phyloP scores from a whole-genome alignment of 1,140 invertebrate species.

The Oryctes rhinoceros region DNA sequence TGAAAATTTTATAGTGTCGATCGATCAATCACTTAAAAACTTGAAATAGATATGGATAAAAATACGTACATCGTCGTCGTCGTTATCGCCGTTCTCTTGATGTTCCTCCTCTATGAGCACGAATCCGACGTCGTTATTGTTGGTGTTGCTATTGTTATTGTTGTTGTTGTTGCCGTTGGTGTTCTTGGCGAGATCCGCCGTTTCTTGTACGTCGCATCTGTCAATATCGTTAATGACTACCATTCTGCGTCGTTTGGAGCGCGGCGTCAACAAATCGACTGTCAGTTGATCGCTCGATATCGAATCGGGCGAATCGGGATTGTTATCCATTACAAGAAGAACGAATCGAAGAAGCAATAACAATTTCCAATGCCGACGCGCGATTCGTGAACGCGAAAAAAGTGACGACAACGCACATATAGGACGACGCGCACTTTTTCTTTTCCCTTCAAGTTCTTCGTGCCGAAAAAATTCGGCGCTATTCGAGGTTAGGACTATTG shows the following conservation, averaged over 20 bases:
- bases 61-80: constrained; percentile 65
- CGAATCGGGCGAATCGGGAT: constrained; percentile 60
- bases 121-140: constrained; percentile 69
- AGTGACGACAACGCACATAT: not conserved
- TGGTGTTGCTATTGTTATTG: constrained; percentile 56
- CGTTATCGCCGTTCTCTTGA: constrained; percentile 62
- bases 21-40: not conserved
- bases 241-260: constrained; percentile 52
- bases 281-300: constrained; percentile 58
- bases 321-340: constrained; percentile 52
- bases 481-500: constrained; percentile 23
- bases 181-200: constrained; percentile 58
- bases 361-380: constrained; percentile 5
- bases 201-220: constrained; percentile 57
- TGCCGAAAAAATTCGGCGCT: not conserved
- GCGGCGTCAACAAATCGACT: constrained; percentile 56
- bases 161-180: constrained; percentile 56
- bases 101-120: constrained; percentile 65
- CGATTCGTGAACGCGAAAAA: not conserved
- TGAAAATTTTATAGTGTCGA: not conserved
- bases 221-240: constrained; percentile 45
- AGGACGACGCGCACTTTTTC: not conserved
- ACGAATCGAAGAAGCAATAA: constrained; percentile 19
- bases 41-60: not conserved
- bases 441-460: not conserved